Conservation (phyloP, 2,797 vertebrate species). For the Steatocranus sp. region DNA sequence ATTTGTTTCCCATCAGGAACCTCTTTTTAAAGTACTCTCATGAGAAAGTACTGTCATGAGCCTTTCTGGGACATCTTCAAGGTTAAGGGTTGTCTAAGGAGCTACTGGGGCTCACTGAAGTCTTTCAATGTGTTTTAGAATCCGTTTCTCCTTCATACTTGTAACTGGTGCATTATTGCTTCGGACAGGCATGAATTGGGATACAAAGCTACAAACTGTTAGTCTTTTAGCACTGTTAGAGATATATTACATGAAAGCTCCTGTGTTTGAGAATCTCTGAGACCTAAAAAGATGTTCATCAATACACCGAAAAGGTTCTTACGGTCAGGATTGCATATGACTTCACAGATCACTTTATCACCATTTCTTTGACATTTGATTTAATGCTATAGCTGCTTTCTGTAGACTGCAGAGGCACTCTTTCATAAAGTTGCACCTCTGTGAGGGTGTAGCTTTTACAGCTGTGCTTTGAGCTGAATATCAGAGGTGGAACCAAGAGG, state of each 20-base stretch:
- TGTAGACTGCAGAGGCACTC: not conserved
- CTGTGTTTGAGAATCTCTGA: not conserved
- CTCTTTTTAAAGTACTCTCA: not conserved
- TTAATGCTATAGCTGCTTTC: not conserved
- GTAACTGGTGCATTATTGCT: not conserved
- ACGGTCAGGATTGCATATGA: not conserved
- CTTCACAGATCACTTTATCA: not conserved
- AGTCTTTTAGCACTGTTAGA: not conserved
- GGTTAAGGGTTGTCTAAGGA: not conserved
- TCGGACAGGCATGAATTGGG: not conserved
- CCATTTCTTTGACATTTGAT: not conserved
- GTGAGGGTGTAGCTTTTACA: not conserved
- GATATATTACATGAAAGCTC: not conserved
- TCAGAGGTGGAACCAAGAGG: not conserved
- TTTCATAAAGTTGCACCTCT: not conserved
- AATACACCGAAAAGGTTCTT: not conserved
- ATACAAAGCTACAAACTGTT: not conserved
- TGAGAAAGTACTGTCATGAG: not conserved
- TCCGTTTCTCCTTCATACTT: not conserved
- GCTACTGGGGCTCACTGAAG: not conserved
- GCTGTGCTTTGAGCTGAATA: not conserved
- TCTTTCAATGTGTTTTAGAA: not conserved
- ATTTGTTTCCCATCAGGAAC: conserved; percentile 17
- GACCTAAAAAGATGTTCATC: not conserved
- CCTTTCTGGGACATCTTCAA: not conserved